phyloP scores from a whole-genome alignment of 2,797 vertebrate genomes.

The Dipus sagitta region DNA sequence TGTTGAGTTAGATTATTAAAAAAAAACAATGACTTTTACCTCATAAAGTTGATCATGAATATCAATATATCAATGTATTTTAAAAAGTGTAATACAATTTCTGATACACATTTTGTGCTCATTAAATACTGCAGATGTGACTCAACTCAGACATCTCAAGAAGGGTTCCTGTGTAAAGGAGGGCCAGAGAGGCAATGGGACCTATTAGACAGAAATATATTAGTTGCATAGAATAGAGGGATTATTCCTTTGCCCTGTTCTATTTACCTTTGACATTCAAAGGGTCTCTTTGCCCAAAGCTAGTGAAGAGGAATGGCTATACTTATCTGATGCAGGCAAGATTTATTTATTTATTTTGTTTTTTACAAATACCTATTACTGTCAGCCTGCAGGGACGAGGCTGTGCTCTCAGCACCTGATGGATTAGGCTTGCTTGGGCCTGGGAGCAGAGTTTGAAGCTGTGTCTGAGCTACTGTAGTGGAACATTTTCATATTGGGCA shows the following conservation, averaged over 20 bases:
- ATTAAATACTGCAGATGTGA: neutral
- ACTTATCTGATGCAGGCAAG: neutral
- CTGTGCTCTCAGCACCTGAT: slow-evolving; percentile 54
- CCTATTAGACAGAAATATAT: neutral
- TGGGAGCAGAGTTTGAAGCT: slow-evolving; percentile 49
- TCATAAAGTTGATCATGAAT: neutral
- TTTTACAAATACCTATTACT: slow-evolving; percentile 29
- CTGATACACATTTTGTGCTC: neutral
- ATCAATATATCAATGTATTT: neutral
- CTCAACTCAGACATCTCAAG: neutral
- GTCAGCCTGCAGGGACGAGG: slow-evolving; percentile 57
- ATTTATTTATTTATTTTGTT: neutral
- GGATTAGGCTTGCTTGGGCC: slow-evolving; percentile 35
- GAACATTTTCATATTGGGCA: neutral
- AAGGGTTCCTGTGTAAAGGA: neutral
- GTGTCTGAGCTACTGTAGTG: neutral
- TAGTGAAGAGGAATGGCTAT: slow-evolving; percentile 51
- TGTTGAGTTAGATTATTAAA: no score
- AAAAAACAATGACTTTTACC: slow-evolving; percentile 11
- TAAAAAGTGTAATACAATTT: neutral
- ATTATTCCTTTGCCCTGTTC: neutral
- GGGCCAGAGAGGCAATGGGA: neutral
- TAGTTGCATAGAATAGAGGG: neutral
- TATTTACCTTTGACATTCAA: slow-evolving; percentile 18
- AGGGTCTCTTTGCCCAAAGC: slow-evolving; percentile 21